Evolutionary conservation across 2,113 vertebrate genomes (phyloP).

Genomic region (Holacanthus passer): DNA sequence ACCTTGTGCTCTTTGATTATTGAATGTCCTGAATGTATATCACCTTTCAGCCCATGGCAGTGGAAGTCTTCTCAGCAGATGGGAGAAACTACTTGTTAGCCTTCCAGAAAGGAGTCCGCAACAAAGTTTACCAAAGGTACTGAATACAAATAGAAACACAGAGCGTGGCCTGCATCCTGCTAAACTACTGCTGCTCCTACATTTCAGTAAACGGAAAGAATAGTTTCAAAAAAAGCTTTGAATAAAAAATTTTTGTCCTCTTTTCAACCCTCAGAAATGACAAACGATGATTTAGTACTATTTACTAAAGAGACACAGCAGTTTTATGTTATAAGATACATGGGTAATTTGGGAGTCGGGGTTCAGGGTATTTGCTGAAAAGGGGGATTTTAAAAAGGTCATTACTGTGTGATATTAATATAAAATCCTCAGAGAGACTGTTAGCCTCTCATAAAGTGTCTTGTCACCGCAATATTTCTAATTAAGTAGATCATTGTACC

Average conservation of each 20-base stretch:
- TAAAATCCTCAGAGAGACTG: neutral
- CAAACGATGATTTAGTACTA: neutral
- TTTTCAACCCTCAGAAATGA: neutral
- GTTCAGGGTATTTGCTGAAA: neutral
- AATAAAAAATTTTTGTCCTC: neutral
- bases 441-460: neutral
- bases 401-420: neutral
- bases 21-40: neutral
- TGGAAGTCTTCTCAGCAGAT: slow-evolving; percentile 98
- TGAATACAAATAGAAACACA: neutral
- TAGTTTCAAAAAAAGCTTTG: neutral
- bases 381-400: neutral
- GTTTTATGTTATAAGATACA: neutral
- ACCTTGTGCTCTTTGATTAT: neutral
- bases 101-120: slow-evolving; percentile 97
- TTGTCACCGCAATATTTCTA: neutral
- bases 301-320: neutral
- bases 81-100: slow-evolving; percentile 97
- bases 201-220: neutral
- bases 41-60: slow-evolving; percentile 91
- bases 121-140: slow-evolving; percentile 99
- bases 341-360: neutral
- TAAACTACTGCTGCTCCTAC: neutral
- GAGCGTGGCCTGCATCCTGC: neutral
- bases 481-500: neutral